phyloP scores from a whole-genome alignment of 2,797 vertebrate species.

The Oreochromis grahami region DNA sequence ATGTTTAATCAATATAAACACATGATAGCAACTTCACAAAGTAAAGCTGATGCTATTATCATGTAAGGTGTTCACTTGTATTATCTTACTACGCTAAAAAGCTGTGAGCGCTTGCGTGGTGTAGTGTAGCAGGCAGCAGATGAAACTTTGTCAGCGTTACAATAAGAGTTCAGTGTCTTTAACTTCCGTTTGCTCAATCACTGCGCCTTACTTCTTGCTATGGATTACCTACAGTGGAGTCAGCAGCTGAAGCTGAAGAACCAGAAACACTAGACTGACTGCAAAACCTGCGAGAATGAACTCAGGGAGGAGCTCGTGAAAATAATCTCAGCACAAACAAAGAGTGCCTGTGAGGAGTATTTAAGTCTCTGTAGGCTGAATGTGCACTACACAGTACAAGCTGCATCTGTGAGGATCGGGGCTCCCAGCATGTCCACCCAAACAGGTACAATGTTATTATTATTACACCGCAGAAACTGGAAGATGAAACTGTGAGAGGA shows the following conservation, averaged over 20 bases:
- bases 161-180: neutral
- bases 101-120: neutral
- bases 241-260: neutral
- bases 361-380: neutral
- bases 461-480: neutral
- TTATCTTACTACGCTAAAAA: neutral
- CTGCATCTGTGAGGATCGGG: neutral
- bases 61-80: neutral
- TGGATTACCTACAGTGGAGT: neutral
- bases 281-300: rapidly evolving
- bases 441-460: neutral
- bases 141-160: neutral
- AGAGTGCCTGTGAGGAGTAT: neutral
- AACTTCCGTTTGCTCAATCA: neutral
- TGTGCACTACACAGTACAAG: neutral
- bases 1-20: neutral
- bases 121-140: neutral
- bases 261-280: neutral
- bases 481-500: neutral
- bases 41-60: neutral
- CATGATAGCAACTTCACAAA: neutral
- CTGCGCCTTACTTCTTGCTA: neutral
- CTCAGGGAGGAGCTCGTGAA: rapidly evolving
- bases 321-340: neutral
- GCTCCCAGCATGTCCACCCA: neutral